Evolutionary conservation across 2,113 vertebrate genomes (phyloP).

Genomic region (Chaetorhynchus papuensis): DNA sequence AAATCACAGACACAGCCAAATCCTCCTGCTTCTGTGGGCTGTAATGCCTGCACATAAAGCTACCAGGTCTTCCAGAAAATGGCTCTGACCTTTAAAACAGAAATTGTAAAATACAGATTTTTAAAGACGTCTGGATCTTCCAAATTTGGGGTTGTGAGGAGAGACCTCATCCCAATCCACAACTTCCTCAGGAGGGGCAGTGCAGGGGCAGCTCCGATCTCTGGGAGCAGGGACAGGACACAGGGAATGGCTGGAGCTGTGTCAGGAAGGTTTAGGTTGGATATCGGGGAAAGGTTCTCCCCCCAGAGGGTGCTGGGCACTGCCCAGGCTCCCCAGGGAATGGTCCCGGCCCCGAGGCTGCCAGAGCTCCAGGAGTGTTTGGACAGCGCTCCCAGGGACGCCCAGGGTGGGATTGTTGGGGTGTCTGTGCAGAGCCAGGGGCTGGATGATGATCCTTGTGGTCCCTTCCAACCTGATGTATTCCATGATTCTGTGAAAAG

Average conservation of each 20-base stretch:
- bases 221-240: background rate
- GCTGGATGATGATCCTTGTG: background rate
- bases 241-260: background rate
- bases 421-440: background rate
- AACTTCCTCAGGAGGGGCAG: background rate
- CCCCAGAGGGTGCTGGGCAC: background rate
- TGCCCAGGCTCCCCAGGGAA: background rate
- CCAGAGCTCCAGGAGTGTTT: background rate
- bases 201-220: background rate
- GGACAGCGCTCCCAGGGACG: fast-evolving
- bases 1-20: background rate
- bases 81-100: background rate
- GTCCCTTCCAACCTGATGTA: fast-evolving
- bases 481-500: background rate
- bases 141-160: background rate
- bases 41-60: background rate
- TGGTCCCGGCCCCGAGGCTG: fast-evolving
- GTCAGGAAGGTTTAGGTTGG: background rate
- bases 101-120: background rate
- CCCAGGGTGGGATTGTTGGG: background rate
- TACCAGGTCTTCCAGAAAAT: background rate
- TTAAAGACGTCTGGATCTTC: background rate
- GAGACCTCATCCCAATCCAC: background rate
- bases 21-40: background rate
- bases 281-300: background rate